Evolutionary conservation across 2,113 vertebrate species (phyloP).

Genomic region (Sylvia atricapilla): DNA sequence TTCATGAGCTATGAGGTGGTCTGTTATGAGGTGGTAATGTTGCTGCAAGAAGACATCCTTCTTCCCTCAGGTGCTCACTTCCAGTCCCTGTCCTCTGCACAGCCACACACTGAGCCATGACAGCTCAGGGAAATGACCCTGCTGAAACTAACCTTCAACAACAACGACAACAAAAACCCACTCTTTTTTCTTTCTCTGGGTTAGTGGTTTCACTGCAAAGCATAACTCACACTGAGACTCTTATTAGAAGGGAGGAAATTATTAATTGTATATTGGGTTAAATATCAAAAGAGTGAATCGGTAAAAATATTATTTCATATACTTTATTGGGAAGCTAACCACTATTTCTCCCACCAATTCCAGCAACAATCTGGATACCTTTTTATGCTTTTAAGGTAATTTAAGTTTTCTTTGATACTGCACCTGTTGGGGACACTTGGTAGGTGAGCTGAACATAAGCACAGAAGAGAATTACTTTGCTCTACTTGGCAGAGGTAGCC

Average conservation of each 20-base stretch:
- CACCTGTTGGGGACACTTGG: background rate
- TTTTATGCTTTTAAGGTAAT: background rate
- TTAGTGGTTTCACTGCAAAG: background rate
- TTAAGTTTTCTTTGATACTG: background rate
- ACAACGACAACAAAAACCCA: background rate
- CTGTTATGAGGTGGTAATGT: background rate
- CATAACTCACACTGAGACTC: background rate
- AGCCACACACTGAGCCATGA: background rate
- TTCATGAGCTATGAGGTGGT: background rate
- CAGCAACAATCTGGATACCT: background rate
- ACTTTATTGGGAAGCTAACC: background rate
- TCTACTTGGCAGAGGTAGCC: background rate
- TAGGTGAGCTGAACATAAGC: background rate
- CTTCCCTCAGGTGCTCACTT: background rate
- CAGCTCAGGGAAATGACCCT: background rate
- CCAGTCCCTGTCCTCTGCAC: background rate
- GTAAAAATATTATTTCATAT: background rate
- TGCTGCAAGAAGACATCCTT: background rate
- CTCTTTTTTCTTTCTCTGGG: background rate
- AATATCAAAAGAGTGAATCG: background rate
- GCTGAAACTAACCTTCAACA: background rate
- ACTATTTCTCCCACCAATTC: background rate
- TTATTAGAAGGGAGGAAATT: background rate
- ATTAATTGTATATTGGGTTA: background rate
- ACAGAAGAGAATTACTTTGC: background rate